These are phyloP conservation scores for Pyrrhopygopsis socrates DNA, from an alignment of 2,888 invertebrate species.

Conservation along the genomic window DNA sequence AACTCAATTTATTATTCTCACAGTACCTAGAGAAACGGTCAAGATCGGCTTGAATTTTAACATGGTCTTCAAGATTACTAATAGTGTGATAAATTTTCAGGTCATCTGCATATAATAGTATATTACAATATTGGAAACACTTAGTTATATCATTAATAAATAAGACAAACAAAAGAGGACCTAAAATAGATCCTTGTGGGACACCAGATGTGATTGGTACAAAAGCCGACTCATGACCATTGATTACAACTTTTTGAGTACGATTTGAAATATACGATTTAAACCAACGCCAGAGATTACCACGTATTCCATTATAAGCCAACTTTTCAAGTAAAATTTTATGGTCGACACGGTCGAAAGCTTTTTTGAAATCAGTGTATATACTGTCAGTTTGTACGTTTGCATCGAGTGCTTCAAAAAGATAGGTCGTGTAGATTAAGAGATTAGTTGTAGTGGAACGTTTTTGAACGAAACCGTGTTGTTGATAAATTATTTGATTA, in stretches of 20 bases:
- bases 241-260: conserved; percentile 52
- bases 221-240: conserved; percentile 48
- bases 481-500: conserved; percentile 55
- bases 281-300: conserved; percentile 34
- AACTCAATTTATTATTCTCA: conserved; percentile 15
- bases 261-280: conserved; percentile 60
- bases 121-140: conserved; percentile 23
- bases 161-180: conserved; percentile 62
- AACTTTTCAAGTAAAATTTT: conserved; percentile 54
- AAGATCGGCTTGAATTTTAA: conserved; percentile 10
- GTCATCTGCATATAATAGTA: conserved; percentile 29
- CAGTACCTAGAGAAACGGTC: conserved; percentile 20
- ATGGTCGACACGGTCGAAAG: conserved; percentile 72
- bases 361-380: conserved; percentile 63
- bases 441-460: conserved; percentile 28
- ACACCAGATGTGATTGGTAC: conserved; percentile 55
- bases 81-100: conserved; percentile 23
- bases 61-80: background rate
- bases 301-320: conserved; percentile 59
- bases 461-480: conserved; percentile 48
- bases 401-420: background rate
- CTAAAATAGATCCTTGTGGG: conserved; percentile 69
- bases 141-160: conserved; percentile 38
- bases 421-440: background rate
- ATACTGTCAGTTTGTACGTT: conserved; percentile 20